Evolutionary conservation across 1,140 invertebrate species (phyloP), one percentile per base, ranked within the genome.

Genomic region (Aphis gossypii): DNA sequence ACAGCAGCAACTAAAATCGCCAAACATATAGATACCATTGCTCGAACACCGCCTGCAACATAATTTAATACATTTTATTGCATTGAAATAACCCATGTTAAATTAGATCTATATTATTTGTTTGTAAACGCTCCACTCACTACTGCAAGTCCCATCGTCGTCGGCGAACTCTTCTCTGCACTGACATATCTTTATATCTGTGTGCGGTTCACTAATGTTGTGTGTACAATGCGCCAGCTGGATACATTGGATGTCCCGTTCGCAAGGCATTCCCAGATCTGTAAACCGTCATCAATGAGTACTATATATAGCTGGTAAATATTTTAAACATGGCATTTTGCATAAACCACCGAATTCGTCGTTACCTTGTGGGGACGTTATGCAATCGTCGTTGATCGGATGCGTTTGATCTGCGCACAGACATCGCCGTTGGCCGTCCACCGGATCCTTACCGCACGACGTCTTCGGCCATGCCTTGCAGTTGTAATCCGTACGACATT

Each of bases 351-450:
- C 44, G 1, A 30, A n/a, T 30, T 76, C 41, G 68, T 83, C 21
- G 35, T 68, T 93, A 94, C 94, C 94, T 88, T 91, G 90, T 7
- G 94, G 94, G 1, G 54, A 82, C 9, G 82, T 91, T 23, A 92
- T 92, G 25, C 94, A 94, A 76, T 92, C 91, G 23, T 94, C 86
- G 1, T 92, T 92, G 51, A 94, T 94, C 14, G 94, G 94, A 51
- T 87, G 84, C 21, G 82, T 94, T 48, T 84, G 91, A 30, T 94
- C 94, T 1, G 94, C 94, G 23, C 94, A 94, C 54, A 94, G 30
- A 46, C 94, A 94, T 48, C 90, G 82, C 7, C 20, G 23, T n/a
- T 90, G 68, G 2, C 46, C 35, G 18, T 91, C 91, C 7, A 44
- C n/a, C 21, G 94, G 94, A 87, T 94, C 94, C 35, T 68, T 76